phyloP scores from a whole-genome alignment of 2,113 vertebrate species.

The Malurus cyaneus region DNA sequence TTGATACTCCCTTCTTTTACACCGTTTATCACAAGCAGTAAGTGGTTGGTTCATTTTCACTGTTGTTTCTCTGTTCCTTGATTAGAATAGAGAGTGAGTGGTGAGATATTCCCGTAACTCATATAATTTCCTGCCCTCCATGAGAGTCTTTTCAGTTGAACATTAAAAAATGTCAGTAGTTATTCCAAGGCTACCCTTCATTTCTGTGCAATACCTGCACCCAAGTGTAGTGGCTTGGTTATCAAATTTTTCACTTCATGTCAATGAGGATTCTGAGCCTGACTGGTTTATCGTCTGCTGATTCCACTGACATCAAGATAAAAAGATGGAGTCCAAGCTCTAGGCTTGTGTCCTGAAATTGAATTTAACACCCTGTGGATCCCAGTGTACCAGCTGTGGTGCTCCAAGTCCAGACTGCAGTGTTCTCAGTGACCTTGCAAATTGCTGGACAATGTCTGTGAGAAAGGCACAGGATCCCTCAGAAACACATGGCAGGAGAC shows the following conservation, averaged over 20 bases:
- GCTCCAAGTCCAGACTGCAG: neutral
- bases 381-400: neutral
- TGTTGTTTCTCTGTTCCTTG: neutral
- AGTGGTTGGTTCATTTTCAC: neutral
- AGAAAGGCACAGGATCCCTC: neutral
- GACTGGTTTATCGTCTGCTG: neutral
- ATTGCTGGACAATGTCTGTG: neutral
- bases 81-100: neutral
- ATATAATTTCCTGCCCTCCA: neutral
- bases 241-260: neutral
- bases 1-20: neutral
- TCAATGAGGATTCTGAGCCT: neutral
- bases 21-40: neutral
- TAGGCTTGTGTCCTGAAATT: neutral
- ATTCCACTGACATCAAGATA: neutral
- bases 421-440: neutral
- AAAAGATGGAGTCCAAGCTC: neutral
- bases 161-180: neutral
- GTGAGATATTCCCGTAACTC: neutral
- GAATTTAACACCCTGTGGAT: neutral
- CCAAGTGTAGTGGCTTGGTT: neutral
- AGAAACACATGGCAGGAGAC: neutral
- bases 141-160: neutral
- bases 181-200: neutral
- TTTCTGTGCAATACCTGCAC: neutral